Base-by-base conservation (phyloP, 1,140 invertebrate genomes). In the Leptonema lineaticorne region DNA sequence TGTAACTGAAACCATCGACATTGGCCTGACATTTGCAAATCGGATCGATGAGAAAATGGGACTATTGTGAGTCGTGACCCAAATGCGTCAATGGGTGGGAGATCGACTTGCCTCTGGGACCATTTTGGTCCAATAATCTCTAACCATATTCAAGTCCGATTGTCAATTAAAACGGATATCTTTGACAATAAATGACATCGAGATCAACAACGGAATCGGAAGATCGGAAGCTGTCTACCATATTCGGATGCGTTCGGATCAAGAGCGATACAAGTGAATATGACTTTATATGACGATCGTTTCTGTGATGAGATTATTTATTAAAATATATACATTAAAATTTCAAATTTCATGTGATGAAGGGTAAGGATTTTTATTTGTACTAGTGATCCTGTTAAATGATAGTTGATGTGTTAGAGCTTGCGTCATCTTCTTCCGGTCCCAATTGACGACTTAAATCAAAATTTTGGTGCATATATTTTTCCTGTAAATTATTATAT, bases 71-170 rank as follows among this genome's bases (percentile, higher is more conserved):
- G 7, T 20, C 22, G 50, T 53, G 50, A 53, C 50, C 50, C 50
- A 53, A 53, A 53, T 53, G 50, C 50, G 50, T 53, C 50, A 53
- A n/a, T n/a, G n/a, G n/a, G n/a, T n/a, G n/a, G n/a, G n/a, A n/a
- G 50, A 24, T 9, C 6, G 46, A n/a, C 50, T 22, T 11, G 18
- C 50, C 50, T 24, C 24, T 7, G 24, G 50, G 50, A 22, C 50
- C 37, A 16, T 41, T 41, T 41, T 5, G 14, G 22, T 24, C 8
- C 37, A 3, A 41, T 53, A 53, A 53, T 53, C 50, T 53, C 50
- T 24, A 53, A n/a, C 22, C 14, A 53, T 53, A 14, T 24, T 7
- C 50, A 22, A 53, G 18, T 53, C 50, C 18, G 9, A 53, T 53
- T 53, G 50, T 53, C 50, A 53, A 53, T 53, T 53, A 53, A 53